Percentiles rank a stretch among this genome's conserved stretches.
These are phyloP conservation scores for Asbolus verrucosus DNA, from an alignment of 1,140 invertebrate genomes.

Conservation along the genomic window DNA sequence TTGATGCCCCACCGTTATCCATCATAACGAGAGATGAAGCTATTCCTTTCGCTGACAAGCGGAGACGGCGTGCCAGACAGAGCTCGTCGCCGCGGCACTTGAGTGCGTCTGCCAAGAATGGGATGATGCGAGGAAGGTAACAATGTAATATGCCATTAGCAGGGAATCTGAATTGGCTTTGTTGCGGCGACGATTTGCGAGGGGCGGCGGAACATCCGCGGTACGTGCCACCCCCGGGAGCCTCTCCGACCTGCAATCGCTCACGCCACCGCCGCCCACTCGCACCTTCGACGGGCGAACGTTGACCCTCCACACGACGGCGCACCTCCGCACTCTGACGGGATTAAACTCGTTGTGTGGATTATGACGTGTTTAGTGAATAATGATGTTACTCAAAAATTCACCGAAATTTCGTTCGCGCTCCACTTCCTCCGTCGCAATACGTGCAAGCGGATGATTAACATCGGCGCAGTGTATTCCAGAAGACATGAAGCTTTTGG, in stretches of 20 bases:
- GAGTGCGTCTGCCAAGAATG: slow-evolving; percentile 59
- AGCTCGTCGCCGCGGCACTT: slow-evolving; percentile 52
- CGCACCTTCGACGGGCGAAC: no score
- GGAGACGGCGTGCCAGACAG: slow-evolving; percentile 39
- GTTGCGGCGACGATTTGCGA: slow-evolving; percentile 59
- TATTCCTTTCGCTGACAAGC: slow-evolving; percentile 55
- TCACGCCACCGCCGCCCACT: not conserved
- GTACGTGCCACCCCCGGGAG: slow-evolving; percentile 18
- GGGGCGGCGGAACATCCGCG: slow-evolving; percentile 35
- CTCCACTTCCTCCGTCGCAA: no score
- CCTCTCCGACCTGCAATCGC: slow-evolving; percentile 7
- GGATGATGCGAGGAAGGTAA: slow-evolving; percentile 62
- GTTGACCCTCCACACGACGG: no score
- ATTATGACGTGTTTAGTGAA: no score
- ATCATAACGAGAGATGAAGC: slow-evolving; percentile 62
- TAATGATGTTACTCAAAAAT: no score
- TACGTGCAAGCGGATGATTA: no score
- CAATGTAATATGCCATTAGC: slow-evolving; percentile 66
- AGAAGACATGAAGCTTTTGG: no score
- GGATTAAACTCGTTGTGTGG: no score
- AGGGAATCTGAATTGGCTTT: slow-evolving; percentile 66
- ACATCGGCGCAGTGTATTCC: no score
- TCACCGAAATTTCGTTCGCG: no score
- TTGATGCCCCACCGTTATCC: slow-evolving; percentile 64
- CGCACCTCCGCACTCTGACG: no score